A percentile compares a stretch with the other conserved stretches of the same genome.
phyloP scores from a whole-genome alignment of 1,140 invertebrate species.

The Halotydeus destructor region DNA sequence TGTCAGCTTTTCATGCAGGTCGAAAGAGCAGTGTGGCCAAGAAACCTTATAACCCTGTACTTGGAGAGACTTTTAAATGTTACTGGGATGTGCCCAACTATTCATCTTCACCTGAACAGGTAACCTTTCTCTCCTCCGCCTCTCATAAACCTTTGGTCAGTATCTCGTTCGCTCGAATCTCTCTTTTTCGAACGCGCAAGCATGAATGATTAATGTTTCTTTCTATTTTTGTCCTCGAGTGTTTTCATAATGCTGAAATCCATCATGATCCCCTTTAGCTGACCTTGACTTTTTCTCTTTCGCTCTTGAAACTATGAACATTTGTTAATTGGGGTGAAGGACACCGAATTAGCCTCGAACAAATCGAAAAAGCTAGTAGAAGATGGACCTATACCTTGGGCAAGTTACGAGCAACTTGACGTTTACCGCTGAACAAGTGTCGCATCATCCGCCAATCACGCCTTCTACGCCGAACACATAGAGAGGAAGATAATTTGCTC shows the following conservation, averaged over 20 bases:
- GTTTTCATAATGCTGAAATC: neutral
- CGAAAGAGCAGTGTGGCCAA: conserved; percentile 81
- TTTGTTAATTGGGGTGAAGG: too few relatives aligned
- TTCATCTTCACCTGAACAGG: too few relatives aligned
- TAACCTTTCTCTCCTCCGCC: too few relatives aligned
- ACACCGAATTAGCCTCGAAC: too few relatives aligned
- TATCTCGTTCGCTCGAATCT: too few relatives aligned
- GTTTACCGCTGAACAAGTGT: conserved; percentile 94
- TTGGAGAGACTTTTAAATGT: conserved; percentile 84
- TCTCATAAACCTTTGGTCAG: too few relatives aligned
- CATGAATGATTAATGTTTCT: too few relatives aligned
- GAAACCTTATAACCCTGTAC: conserved; percentile 91
- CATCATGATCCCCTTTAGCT: conserved; percentile 1
- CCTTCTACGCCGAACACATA: conserved; percentile 87
- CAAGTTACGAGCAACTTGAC: conserved; percentile 51
- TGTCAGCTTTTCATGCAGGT: conserved; percentile 90
- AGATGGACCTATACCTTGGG: conserved; percentile 64
- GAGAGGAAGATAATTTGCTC: conserved; percentile 72
- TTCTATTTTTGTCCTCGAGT: too few relatives aligned
- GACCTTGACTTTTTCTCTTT: neutral
- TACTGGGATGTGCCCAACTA: conserved; percentile 32
- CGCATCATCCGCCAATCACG: conserved; percentile 98
- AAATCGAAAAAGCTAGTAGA: conserved; percentile 30
- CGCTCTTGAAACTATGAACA: too few relatives aligned
- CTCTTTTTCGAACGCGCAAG: too few relatives aligned